Evolutionary conservation across 2,113 vertebrate genomes (phyloP), one percentile per base, ranked within the genome.

Genomic region (Ramphastos sulfuratus): DNA sequence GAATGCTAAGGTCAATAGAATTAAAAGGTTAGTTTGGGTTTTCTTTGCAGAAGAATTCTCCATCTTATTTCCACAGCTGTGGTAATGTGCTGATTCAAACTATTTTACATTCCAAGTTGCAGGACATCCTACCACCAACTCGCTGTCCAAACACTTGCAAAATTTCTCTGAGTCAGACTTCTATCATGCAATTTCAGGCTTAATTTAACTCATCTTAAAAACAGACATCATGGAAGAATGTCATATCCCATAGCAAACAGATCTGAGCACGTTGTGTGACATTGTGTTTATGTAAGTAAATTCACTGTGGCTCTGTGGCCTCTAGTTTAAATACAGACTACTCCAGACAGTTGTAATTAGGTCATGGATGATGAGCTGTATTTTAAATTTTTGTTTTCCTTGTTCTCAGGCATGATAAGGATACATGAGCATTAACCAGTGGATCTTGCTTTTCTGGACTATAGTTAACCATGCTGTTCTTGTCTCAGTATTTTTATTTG

Each of bases 181-280:
- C 64, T 87, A 71, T 93, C 76, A 65, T 42, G 56, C 42, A 96
- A 93, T 97, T 97, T 97, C 65, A 96, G 96, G 95, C 80, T 96
- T 97, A 97, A 95, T 97, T 97, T 97, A 95, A 94, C 67, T 94
- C 12, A 37, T 94, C 12, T 64, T 92, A 65, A 39, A 92, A 95
- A 90, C 21, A 95, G 73, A 78, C 17, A 87, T 92, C 93, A 83
- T 71, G 82, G 81, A 92, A 94, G 27, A 79, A 81, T 56, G 46
- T 23, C 37, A 48, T 75, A 92, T 85, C 63, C 55, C 70, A 81
- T 8, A 87, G 78, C 60, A 92, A 95, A 93, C 23, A 80, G 76
- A 96, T 27, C 72, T 72, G 75, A 94, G 78, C 15, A 78, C 48
- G 42, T 70, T 89, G 75, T 56, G 60, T 71, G 73, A 77, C 39